These are phyloP conservation scores for Fistularia tabacaria DNA, from an alignment of 2,797 vertebrate species.

Conservation along the genomic window DNA sequence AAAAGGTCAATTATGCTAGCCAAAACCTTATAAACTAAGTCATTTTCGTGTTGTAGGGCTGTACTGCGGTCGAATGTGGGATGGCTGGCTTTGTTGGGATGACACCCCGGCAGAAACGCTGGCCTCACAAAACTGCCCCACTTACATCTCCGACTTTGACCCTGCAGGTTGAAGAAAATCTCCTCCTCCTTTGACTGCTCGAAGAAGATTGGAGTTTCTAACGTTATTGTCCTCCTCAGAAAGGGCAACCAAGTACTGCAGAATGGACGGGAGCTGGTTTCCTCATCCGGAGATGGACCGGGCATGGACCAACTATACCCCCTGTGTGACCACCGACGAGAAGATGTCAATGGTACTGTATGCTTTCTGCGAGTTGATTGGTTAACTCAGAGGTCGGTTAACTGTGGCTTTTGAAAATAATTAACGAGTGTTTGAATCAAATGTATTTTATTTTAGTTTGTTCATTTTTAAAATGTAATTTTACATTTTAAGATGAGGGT, in stretches of 20 bases:
- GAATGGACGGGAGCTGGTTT: slow-evolving; percentile 86
- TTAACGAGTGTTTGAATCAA: too few relatives aligned
- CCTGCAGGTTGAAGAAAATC: slow-evolving; percentile 72
- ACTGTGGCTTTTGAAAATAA: too few relatives aligned
- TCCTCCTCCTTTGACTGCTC: background rate
- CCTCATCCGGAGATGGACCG: slow-evolving; percentile 83
- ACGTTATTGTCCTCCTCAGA: slow-evolving; percentile 64
- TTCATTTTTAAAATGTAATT: too few relatives aligned
- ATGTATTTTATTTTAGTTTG: too few relatives aligned
- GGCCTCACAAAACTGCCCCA: slow-evolving; percentile 81
- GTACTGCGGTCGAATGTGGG: slow-evolving; percentile 89
- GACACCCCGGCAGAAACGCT: slow-evolving; percentile 81
- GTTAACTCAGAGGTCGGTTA: too few relatives aligned
- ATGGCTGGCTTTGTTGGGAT: slow-evolving; percentile 94
- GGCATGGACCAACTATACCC: slow-evolving; percentile 89
- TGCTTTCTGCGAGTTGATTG: background rate
- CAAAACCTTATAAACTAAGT: background rate
- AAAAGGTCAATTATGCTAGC: background rate
- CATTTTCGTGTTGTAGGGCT: slow-evolving; percentile 61
- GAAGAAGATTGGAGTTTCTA: background rate
- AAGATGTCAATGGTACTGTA: slow-evolving; percentile 80
- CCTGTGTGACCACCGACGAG: slow-evolving; percentile 79
- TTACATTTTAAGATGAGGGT: too few relatives aligned
- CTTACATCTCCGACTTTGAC: slow-evolving; percentile 86
- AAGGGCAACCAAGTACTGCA: slow-evolving; percentile 85